Percentiles rank a stretch among this genome's conserved stretches.
These are phyloP conservation scores for Nanorana parkeri DNA, from an alignment of 2,113 vertebrate genomes.

Conservation along the genomic window DNA sequence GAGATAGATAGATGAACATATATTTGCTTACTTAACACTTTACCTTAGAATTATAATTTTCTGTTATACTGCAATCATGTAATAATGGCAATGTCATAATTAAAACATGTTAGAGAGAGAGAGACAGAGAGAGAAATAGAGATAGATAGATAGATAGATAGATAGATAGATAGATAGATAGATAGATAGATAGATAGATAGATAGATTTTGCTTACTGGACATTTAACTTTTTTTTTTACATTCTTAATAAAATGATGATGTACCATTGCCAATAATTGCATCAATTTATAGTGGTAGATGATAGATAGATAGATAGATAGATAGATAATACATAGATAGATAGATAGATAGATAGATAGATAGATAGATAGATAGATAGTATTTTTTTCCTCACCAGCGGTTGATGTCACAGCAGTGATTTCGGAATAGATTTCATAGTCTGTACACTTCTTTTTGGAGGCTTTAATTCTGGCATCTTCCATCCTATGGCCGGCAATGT, in stretches of 20 bases:
- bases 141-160: not conserved
- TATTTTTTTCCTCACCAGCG: constrained; percentile 22
- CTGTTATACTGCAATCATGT: too few species aligned
- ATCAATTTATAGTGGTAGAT: too few species aligned
- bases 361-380: constrained; percentile 15
- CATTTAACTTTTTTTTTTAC: too few species aligned
- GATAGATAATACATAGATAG: too few species aligned
- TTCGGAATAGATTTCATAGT: constrained; percentile 71
- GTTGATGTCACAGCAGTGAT: constrained; percentile 70
- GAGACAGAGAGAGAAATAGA: not conserved
- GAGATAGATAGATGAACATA: constrained; percentile 8
- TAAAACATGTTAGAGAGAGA: not conserved
- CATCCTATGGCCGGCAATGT: constrained; percentile 62
- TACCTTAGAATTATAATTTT: too few species aligned
- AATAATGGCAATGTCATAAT: not conserved
- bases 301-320: too few species aligned
- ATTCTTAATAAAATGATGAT: too few species aligned
- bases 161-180: constrained; percentile 16
- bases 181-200: too few species aligned
- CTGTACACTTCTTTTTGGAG: constrained; percentile 62
- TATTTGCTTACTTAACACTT: not conserved
- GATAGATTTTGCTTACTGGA: too few species aligned
- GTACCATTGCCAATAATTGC: too few species aligned
- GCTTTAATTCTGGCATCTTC: constrained; percentile 60
- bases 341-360: constrained; percentile 5